phyloP scores from a whole-genome alignment of 2,888 invertebrate species.

The Conomelus anceps region DNA sequence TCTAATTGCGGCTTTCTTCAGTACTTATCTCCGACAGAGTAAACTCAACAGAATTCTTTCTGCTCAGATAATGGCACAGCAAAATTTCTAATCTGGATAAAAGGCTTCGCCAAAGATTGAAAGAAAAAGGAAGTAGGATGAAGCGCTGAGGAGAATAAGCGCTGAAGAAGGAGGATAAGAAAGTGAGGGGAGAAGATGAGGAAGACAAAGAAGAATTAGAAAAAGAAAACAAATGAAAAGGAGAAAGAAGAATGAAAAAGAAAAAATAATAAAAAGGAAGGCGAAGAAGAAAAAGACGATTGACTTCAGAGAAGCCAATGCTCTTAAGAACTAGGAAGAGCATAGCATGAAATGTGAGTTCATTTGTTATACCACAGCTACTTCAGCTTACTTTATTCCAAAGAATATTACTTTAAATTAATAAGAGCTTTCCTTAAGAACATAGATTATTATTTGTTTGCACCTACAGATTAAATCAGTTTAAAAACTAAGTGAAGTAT shows the following conservation, averaged over 20 bases:
- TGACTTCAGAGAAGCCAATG: neutral
- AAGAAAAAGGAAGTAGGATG: neutral
- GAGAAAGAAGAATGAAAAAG: too few species aligned
- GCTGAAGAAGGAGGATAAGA: too few species aligned
- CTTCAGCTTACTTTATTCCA: neutral
- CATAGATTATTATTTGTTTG: too few species aligned
- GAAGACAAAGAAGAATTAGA: neutral
- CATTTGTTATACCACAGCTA: neutral
- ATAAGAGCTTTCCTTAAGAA: too few species aligned
- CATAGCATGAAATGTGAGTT: neutral
- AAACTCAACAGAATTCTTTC: neutral
- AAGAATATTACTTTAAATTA: neutral
- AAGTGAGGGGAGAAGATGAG: neutral
- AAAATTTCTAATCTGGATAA: neutral
- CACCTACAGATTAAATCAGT: too few species aligned
- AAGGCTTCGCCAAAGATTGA: neutral
- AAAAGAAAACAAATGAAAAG: neutral
- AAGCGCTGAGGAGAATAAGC: neutral
- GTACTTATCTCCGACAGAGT: neutral
- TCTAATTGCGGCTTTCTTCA: neutral
- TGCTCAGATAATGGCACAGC: neutral
- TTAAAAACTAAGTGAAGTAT: too few species aligned
- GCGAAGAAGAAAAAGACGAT: neutral
- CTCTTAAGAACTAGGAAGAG: neutral
- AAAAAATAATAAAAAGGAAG: neutral